Conservation (phyloP, 2,888 invertebrate species). For the Coronaproctus castanopsis region DNA sequence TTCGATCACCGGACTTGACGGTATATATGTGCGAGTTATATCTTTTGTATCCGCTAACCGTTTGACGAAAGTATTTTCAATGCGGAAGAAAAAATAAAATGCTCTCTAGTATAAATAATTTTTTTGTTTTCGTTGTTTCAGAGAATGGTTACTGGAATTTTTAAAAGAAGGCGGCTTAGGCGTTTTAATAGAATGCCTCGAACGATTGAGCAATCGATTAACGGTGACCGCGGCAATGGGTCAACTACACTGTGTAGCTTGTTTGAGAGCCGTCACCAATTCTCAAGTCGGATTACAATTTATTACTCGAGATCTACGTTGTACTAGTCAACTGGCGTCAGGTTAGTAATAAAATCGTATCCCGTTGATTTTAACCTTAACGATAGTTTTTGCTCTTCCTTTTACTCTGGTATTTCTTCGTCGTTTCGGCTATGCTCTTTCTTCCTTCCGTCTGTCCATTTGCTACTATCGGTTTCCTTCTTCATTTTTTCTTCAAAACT, state of each 20-base stretch:
- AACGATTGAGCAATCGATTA: constrained; percentile 24
- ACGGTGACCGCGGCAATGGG: constrained; percentile 25
- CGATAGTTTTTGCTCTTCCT: background rate
- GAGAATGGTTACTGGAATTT: constrained; percentile 28
- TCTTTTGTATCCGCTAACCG: no score
- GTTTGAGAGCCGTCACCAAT: constrained; percentile 28
- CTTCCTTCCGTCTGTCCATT: no score
- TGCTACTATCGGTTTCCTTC: no score
- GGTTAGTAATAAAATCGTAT: constrained; percentile 5
- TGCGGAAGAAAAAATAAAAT: no score
- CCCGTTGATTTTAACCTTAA: background rate
- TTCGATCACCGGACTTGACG: no score
- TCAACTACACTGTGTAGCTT: constrained; percentile 29
- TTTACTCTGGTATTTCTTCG: no score
- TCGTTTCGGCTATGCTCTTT: no score
- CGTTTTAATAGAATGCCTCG: constrained; percentile 27
- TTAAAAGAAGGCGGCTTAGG: constrained; percentile 28
- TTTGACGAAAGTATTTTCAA: no score
- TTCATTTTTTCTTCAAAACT: no score
- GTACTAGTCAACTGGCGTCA: constrained; percentile 7
- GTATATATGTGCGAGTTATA: no score
- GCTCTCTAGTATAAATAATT: no score
- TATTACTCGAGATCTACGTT: constrained; percentile 19
- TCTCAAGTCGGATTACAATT: constrained; percentile 27
- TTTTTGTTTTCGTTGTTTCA: no score